phyloP scores from a whole-genome alignment of 2,888 invertebrate genomes.

The Acanthosepion pharaonis region DNA sequence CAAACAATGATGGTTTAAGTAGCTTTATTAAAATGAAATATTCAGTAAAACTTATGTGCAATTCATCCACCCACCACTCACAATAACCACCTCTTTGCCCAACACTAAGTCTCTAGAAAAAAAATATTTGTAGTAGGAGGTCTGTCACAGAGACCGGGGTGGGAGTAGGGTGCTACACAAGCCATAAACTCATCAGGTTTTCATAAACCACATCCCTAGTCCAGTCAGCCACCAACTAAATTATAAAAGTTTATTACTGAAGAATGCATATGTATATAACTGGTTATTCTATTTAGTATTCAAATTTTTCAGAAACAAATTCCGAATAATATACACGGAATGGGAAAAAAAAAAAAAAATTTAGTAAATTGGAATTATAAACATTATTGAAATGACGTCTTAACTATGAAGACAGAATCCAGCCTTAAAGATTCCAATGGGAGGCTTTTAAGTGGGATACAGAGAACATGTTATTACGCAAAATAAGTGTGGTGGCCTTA shows the following conservation, averaged over 20 bases:
- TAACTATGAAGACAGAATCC: not conserved
- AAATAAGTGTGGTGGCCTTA: not conserved
- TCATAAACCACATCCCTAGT: not conserved
- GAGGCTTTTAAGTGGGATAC: not conserved
- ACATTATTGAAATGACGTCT: not conserved
- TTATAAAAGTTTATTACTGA: not conserved
- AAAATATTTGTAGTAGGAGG: not conserved
- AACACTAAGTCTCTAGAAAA: slow-evolving; percentile 21
- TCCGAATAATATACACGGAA: not conserved
- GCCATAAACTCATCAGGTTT: not conserved
- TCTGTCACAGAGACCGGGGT: not conserved
- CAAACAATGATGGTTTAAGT: slow-evolving; percentile 23
- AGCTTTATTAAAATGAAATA: slow-evolving; percentile 33
- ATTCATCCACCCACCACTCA: slow-evolving; percentile 20
- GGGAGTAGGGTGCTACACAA: not conserved
- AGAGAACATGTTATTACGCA: not conserved
- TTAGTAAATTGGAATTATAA: not conserved
- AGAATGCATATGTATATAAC: not conserved
- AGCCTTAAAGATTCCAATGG: not conserved
- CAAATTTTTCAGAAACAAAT: not conserved
- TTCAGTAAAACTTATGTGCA: not conserved
- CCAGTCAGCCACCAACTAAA: slow-evolving; percentile 20
- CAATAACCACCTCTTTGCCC: slow-evolving; percentile 13
- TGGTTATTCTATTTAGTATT: not conserved
- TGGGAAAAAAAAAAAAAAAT: no score